Conservation (phyloP, 2,113 vertebrate genomes). For the Atrichornis clamosus region DNA sequence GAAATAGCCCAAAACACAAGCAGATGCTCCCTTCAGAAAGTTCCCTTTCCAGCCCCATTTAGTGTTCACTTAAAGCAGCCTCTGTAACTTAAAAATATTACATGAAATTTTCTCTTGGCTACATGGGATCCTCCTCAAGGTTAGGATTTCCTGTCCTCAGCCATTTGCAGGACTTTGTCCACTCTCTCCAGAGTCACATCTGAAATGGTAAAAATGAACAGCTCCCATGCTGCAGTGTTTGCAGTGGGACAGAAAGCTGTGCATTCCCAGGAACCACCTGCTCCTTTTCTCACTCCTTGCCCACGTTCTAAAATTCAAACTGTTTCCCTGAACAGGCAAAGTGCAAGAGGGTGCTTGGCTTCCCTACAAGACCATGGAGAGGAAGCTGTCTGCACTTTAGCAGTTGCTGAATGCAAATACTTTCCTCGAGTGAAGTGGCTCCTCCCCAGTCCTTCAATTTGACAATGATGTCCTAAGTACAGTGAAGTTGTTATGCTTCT, state of each 20-base stretch:
- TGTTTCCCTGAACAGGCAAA: background rate
- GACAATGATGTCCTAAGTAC: conserved; percentile 14
- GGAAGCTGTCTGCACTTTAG: background rate
- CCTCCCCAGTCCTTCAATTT: background rate
- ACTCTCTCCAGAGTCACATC: background rate
- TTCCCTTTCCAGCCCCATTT: background rate
- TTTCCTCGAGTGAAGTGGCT: conserved; percentile 3
- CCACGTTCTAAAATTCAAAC: background rate
- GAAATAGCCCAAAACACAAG: background rate
- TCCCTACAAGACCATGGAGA: background rate
- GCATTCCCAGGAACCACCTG: background rate
- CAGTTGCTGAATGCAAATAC: background rate
- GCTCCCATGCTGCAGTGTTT: background rate
- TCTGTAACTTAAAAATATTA: background rate
- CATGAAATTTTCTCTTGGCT: background rate
- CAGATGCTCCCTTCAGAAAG: background rate
- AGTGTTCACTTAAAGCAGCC: background rate
- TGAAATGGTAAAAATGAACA: background rate
- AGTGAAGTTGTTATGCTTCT: background rate
- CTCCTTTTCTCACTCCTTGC: background rate
- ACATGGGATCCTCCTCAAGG: background rate
- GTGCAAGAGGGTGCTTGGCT: background rate
- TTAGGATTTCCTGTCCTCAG: background rate
- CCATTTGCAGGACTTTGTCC: background rate
- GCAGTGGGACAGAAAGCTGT: background rate